phyloP scores from a whole-genome alignment of 2,888 invertebrate species.

The Junonia oenone region DNA sequence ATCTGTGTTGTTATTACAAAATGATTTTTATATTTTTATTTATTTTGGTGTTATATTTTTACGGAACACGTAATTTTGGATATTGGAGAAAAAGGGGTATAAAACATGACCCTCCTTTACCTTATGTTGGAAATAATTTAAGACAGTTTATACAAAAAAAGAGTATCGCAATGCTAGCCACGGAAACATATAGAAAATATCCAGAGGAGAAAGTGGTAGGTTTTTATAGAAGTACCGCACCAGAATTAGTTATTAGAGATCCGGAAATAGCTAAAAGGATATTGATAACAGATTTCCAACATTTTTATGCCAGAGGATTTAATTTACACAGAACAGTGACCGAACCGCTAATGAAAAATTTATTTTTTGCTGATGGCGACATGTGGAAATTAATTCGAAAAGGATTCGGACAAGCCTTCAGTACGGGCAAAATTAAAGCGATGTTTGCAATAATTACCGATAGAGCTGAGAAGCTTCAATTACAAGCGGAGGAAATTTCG shows the following conservation, averaged over 20 bases:
- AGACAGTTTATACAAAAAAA: conserved; percentile 50
- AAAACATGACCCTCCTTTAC: conserved; percentile 55
- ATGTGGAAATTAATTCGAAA: conserved; percentile 61
- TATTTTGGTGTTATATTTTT: conserved; percentile 42
- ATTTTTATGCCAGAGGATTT: conserved; percentile 57
- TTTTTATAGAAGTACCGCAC: conserved; percentile 49
- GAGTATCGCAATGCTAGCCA: conserved; percentile 57
- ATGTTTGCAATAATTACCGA: conserved; percentile 67
- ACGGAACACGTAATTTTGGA: conserved; percentile 48
- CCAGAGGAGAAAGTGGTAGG: conserved; percentile 63
- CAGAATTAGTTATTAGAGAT: conserved; percentile 61
- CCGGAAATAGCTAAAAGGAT: conserved; percentile 59
- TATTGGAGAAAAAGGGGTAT: conserved; percentile 61
- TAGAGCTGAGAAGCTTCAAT: conserved; percentile 56
- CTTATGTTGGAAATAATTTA: conserved; percentile 53
- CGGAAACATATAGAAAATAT: conserved; percentile 52
- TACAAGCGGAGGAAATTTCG: conserved; percentile 47
- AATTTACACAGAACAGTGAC: conserved; percentile 51
- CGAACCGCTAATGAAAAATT: conserved; percentile 59
- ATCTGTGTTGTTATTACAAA: conserved; percentile 16
- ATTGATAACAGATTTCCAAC: conserved; percentile 54
- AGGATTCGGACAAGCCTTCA: conserved; percentile 62
- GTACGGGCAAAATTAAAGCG: conserved; percentile 60
- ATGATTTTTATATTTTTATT: conserved; percentile 40
- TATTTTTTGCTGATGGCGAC: conserved; percentile 66